These are phyloP conservation scores for Stegana nigrithorax DNA, from an alignment of 2,888 invertebrate genomes.

Conservation along the genomic window DNA sequence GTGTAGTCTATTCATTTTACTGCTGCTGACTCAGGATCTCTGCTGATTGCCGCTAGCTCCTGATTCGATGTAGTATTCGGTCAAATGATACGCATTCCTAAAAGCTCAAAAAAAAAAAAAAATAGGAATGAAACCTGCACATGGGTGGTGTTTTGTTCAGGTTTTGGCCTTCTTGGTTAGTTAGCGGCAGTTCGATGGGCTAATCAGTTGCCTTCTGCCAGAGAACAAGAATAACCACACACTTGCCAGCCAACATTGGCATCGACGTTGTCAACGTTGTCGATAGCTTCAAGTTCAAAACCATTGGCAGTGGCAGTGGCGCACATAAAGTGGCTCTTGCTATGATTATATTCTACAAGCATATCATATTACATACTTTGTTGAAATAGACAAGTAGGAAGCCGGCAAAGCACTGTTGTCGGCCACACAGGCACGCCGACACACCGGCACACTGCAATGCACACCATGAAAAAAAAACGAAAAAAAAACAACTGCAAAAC, in stretches of 20 bases:
- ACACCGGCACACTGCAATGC: too few species aligned
- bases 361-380: slow-evolving; percentile 5
- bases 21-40: too few species aligned
- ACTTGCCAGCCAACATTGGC: too few species aligned
- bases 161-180: not conserved
- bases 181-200: not conserved
- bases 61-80: too few species aligned
- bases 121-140: not conserved
- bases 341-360: not conserved
- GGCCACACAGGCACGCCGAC: not conserved
- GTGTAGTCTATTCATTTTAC: too few species aligned
- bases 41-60: too few species aligned
- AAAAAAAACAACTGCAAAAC: not conserved
- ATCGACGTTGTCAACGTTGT: not conserved
- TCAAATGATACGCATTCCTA: too few species aligned
- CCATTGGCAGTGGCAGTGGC: not conserved
- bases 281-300: slow-evolving; percentile 5
- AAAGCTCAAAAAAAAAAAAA: not conserved
- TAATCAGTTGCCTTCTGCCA: not conserved
- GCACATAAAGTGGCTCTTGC: not conserved
- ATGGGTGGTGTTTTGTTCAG: not conserved
- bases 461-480: not conserved
- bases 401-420: not conserved
- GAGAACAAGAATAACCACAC: not conserved
- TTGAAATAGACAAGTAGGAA: not conserved